Conservation (phyloP, 2,113 vertebrate species). For the Mirza zaza region DNA sequence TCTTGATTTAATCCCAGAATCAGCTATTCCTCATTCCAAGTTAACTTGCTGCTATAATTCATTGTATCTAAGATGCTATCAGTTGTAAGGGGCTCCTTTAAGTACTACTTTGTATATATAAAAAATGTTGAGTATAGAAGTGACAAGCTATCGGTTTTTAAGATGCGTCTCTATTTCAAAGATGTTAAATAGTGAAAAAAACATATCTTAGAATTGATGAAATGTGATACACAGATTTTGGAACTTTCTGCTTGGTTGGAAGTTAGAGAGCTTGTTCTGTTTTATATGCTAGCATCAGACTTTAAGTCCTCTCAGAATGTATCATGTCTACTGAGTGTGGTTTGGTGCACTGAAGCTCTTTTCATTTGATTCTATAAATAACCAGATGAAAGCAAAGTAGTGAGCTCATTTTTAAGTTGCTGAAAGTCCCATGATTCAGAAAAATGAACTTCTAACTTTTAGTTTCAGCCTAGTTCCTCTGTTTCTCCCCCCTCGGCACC, state of each 20-base stretch:
- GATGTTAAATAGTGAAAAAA: background rate
- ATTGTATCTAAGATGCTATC: background rate
- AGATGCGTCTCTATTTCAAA: slow-evolving; percentile 20
- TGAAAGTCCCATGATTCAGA: background rate
- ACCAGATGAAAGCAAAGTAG: background rate
- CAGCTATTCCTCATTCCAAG: background rate
- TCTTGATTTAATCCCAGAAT: slow-evolving; percentile 1
- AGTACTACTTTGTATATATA: background rate
- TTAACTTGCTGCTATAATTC: background rate
- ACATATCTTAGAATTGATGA: background rate
- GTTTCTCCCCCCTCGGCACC: no score
- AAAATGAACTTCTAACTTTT: background rate
- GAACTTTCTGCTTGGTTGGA: background rate
- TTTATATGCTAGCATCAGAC: background rate
- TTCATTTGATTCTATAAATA: slow-evolving; percentile 13
- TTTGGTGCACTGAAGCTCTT: background rate
- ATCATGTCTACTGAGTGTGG: background rate
- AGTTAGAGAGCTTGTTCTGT: background rate
- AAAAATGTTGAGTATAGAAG: background rate
- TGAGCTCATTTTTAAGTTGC: slow-evolving; percentile 45
- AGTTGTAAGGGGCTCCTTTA: background rate
- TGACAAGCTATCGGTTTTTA: background rate
- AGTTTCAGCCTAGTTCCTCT: background rate
- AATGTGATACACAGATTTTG: background rate
- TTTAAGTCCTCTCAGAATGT: background rate